A percentile compares a stretch with the other conserved stretches of the same genome.
Conservation (phyloP, 2,113 vertebrate genomes). For the Percina caprodes region DNA sequence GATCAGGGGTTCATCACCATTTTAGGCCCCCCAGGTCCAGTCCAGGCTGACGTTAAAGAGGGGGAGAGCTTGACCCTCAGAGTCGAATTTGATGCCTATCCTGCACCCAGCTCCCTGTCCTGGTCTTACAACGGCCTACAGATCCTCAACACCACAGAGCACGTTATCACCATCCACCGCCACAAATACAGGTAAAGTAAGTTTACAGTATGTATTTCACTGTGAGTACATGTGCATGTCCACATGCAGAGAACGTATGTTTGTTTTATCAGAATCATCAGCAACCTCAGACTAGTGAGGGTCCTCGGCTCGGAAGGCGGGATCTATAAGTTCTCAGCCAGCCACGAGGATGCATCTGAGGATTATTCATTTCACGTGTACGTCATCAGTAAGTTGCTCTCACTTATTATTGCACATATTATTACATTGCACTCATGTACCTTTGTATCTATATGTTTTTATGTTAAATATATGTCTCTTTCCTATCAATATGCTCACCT, state of each 20-base stretch:
- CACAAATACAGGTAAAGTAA: constrained; percentile 88
- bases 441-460: neutral
- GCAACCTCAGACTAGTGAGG: constrained; percentile 92
- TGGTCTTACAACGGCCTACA: constrained; percentile 90
- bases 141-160: constrained; percentile 91
- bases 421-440: neutral
- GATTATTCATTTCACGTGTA: constrained; percentile 90
- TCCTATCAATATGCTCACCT: neutral
- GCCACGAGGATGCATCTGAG: constrained; percentile 87
- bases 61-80: constrained; percentile 91
- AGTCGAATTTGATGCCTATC: constrained; percentile 91
- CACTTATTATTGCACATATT: too few relatives aligned
- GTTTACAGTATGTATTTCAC: neutral
- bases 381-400: constrained; percentile 90
- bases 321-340: constrained; percentile 90
- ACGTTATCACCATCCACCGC: constrained; percentile 87
- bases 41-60: constrained; percentile 87
- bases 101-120: constrained; percentile 82
- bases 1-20: constrained; percentile 91
- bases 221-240: neutral
- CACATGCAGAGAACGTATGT: neutral
- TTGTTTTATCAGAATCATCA: constrained; percentile 85
- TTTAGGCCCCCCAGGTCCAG: constrained; percentile 82
- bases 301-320: constrained; percentile 93
- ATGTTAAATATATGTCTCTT: constrained; percentile 1